phyloP scores from a whole-genome alignment of 1,140 invertebrate species.

The Drosophila sucinea region DNA sequence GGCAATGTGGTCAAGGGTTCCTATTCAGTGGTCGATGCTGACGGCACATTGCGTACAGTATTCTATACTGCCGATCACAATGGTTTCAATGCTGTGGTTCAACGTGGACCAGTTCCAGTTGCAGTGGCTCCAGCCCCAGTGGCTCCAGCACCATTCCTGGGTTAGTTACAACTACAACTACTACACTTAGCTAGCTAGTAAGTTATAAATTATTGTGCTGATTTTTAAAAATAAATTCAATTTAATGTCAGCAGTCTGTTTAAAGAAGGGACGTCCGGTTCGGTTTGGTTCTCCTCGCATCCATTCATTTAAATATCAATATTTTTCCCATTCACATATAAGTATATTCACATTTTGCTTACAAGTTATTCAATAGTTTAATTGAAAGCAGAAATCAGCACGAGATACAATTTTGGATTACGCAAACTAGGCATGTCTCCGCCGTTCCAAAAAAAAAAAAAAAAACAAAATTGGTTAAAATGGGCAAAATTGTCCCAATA shows the following conservation, averaged over 20 bases:
- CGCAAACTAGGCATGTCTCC: conserved; percentile 68
- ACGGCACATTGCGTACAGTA: conserved; percentile 85
- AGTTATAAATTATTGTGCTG: conserved; percentile 65
- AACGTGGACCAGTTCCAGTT: conserved; percentile 72
- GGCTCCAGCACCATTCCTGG: conserved; percentile 53
- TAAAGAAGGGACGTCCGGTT: not conserved
- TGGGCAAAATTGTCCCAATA: conserved; percentile 79
- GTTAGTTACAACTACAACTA: conserved; percentile 23
- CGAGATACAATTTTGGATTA: conserved; percentile 79
- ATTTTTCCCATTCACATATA: conserved; percentile 26
- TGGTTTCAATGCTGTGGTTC: conserved; percentile 86
- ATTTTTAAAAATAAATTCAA: not conserved
- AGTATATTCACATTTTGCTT: conserved; percentile 59
- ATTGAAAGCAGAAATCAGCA: conserved; percentile 77
- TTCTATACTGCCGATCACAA: conserved; percentile 86
- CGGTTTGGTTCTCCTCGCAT: not conserved
- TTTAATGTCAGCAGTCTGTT: not conserved
- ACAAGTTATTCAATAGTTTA: conserved; percentile 79
- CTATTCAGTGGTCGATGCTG: conserved; percentile 85
- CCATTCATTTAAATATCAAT: not conserved
- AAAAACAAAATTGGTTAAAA: conserved; percentile 73
- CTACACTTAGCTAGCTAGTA: conserved; percentile 28
- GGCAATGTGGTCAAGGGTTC: conserved; percentile 86
- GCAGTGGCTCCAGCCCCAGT: conserved; percentile 50
- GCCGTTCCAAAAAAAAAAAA: conserved; percentile 1